Conservation (phyloP, 2,888 invertebrate genomes). For the Cataglyphis altisquamis region DNA sequence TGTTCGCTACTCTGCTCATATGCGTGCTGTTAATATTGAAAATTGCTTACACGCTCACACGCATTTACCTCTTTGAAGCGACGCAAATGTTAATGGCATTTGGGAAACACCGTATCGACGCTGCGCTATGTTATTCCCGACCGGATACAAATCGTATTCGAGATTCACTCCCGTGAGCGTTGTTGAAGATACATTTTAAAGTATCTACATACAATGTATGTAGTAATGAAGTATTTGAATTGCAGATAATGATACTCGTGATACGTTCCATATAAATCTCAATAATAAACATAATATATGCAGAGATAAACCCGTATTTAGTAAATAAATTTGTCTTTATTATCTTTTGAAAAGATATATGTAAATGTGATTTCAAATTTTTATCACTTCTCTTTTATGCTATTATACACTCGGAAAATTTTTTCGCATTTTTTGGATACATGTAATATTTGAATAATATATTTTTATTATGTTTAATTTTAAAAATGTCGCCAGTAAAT, state of each 20-base stretch:
- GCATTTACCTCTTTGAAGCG: background rate
- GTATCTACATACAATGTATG: no score
- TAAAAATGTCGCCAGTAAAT: no score
- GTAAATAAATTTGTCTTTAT: background rate
- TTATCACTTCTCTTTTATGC: background rate
- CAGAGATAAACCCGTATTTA: background rate
- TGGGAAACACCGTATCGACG: background rate
- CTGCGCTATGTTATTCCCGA: background rate
- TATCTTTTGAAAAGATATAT: background rate
- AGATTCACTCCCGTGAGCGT: background rate
- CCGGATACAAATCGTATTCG: background rate
- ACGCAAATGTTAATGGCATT: constrained; percentile 10
- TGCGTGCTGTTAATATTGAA: constrained; percentile 21
- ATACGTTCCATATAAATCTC: background rate
- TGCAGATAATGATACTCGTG: background rate
- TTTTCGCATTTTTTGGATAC: background rate
- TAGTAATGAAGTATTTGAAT: background rate
- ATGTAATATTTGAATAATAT: background rate
- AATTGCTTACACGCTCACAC: constrained; percentile 14
- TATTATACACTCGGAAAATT: background rate
- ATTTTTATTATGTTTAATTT: background rate
- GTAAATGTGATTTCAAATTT: background rate
- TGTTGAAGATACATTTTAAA: constrained; percentile 24
- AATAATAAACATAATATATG: background rate
- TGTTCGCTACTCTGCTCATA: constrained; percentile 3